Conservation (phyloP, 2,797 vertebrate species). For the Sphenopsis melanotis region DNA sequence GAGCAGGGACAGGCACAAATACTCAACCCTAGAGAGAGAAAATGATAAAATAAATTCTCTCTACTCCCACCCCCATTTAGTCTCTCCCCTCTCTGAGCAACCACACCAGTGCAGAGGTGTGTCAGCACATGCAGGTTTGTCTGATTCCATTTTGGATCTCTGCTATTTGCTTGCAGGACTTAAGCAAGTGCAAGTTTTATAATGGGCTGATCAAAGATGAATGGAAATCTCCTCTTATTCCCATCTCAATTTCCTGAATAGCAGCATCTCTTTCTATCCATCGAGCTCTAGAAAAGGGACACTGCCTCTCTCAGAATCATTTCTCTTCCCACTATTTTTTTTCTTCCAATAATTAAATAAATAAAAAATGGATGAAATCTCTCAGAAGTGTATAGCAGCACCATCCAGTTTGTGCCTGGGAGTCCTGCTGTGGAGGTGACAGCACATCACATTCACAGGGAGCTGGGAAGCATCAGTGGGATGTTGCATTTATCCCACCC, state of each 20-base stretch:
- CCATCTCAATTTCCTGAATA: background rate
- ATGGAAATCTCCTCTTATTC: background rate
- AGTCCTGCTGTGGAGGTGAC: background rate
- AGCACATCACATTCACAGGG: background rate
- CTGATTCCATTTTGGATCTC: background rate
- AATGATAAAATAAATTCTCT: background rate
- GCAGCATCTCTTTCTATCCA: background rate
- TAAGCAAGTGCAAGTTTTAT: background rate
- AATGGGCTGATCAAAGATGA: background rate
- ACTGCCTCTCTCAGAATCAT: background rate
- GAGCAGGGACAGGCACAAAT: background rate
- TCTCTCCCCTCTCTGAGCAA: background rate
- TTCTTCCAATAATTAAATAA: background rate
- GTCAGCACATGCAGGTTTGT: background rate
- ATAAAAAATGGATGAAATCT: background rate
- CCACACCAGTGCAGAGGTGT: background rate
- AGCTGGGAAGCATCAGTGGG: background rate
- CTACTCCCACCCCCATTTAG: background rate
- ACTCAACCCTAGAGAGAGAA: background rate
- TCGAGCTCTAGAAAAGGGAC: background rate
- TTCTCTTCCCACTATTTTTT: background rate
- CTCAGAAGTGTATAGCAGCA: background rate
- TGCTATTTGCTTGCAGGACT: background rate
- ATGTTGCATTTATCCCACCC: background rate
- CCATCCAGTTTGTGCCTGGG: background rate